Evolutionary conservation across 2,888 invertebrate genomes (phyloP).

Genomic region (Branchipolynoe longqiensis): DNA sequence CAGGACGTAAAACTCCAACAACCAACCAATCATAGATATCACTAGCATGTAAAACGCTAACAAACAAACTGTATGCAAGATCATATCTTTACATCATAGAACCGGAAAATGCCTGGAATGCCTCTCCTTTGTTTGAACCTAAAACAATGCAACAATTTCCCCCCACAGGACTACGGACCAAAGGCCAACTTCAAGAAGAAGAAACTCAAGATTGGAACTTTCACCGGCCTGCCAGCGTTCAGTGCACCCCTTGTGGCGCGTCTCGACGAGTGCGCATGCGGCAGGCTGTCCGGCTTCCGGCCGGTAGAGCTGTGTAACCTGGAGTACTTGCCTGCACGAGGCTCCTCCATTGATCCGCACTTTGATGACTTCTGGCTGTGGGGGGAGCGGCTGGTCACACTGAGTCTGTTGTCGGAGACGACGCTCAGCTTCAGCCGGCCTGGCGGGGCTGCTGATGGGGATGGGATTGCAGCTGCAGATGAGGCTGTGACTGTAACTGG

Average conservation of each 20-base stretch:
- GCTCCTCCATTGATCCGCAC: conserved; percentile 98
- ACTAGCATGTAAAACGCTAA: too few relatives aligned
- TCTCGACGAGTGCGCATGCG: conserved; percentile 84
- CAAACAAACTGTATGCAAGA: too few relatives aligned
- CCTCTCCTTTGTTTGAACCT: background rate
- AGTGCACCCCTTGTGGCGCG: conserved; percentile 90
- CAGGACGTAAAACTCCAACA: too few relatives aligned
- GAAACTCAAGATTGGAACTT: conserved; percentile 89
- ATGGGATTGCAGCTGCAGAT: conserved; percentile 73
- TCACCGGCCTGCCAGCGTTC: conserved; percentile 92
- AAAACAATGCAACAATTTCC: background rate
- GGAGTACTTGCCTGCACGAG: conserved; percentile 91
- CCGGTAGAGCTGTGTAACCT: conserved; percentile 97
- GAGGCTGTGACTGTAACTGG: conserved; percentile 91
- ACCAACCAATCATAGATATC: too few relatives aligned
- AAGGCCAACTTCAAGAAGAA: conserved; percentile 98
- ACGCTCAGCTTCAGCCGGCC: conserved; percentile 88
- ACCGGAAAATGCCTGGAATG: too few relatives aligned
- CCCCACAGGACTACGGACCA: conserved; percentile 93
- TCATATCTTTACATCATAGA: too few relatives aligned
- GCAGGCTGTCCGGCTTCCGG: conserved; percentile 87
- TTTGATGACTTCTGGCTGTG: conserved; percentile 99
- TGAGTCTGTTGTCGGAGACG: conserved; percentile 92
- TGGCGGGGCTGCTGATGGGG: conserved; percentile 60
- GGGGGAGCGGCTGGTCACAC: conserved; percentile 97